A percentile compares a stretch with the other conserved stretches of the same genome.
phyloP scores from a whole-genome alignment of 2,888 invertebrate genomes.

The Anagyrus pseudococci region DNA sequence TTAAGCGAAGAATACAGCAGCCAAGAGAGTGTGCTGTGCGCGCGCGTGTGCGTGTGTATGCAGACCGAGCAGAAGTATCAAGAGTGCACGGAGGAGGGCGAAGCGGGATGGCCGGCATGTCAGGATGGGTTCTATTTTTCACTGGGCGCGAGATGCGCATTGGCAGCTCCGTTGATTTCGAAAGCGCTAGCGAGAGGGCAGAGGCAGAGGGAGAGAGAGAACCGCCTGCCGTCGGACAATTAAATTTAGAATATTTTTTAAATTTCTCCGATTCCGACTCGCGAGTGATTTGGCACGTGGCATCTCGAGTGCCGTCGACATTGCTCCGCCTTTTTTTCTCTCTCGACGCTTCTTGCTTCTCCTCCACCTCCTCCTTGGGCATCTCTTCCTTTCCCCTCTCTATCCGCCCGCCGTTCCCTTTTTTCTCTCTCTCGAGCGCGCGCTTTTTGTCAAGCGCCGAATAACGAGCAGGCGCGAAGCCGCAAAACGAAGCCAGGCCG shows the following conservation, averaged over 20 bases:
- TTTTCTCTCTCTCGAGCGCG: conserved; percentile 53
- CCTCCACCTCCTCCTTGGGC: no score
- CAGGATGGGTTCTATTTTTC: conserved; percentile 55
- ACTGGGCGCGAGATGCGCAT: conserved; percentile 45
- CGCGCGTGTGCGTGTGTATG: no score
- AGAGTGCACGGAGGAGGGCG: neutral
- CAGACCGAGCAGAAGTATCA: no score
- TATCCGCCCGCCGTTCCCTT: conserved; percentile 1
- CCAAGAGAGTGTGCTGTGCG: no score
- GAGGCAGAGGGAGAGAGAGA: no score
- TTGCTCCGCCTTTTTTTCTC: no score
- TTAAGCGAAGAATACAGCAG: no score
- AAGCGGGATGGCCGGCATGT: conserved; percentile 34
- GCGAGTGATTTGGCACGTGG: conserved; percentile 59
- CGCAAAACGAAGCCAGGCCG: conserved; percentile 27
- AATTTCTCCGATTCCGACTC: conserved; percentile 60
- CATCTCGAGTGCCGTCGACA: conserved; percentile 34
- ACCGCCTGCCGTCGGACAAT: no score
- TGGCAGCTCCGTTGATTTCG: conserved; percentile 58
- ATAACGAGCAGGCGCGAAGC: conserved; percentile 46
- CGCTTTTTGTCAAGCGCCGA: conserved; percentile 55
- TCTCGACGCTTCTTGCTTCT: no score
- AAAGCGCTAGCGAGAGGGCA: no score
- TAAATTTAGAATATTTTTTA: conserved; percentile 63
- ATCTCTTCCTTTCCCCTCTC: conserved; percentile 28